Evolutionary conservation across 2,888 invertebrate species (phyloP), one percentile per base, ranked within the genome.

Genomic region (Leptopilina syphax): DNA sequence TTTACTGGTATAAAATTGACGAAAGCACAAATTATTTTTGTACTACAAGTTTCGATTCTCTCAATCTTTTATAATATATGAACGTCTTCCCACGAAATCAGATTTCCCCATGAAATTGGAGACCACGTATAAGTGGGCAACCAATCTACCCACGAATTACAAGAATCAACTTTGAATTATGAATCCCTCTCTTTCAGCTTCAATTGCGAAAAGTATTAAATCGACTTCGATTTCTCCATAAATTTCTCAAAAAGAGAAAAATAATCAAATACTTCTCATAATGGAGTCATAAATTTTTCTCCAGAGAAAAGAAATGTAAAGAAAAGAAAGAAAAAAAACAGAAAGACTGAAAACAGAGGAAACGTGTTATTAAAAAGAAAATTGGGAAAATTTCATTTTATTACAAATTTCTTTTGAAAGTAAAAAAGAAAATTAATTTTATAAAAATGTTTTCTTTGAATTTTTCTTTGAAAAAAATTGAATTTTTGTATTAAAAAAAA

Each of bases 1-100:
- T 54, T 50, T 54, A 54, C 70, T 24, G 54, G 54, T 70, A 3
- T 7, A 70, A 70, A 70, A 70, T 70, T 13, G 27, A 70, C 54
- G 70, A 70, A 70, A 24, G 27, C 41, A 67, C 41, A 13, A 13
- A 10, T 50, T 50, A 10, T 50, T 10, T 70, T 70, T 70, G 70
- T 70, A 70, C 54, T 54, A 70, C 54, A 70, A 24, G 12, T 57
- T 73, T 73, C 73, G 27, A 73, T 34, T 50, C 18, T 50, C 18
- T 70, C 70, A 54, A 70, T 13, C 57, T 34, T 34, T 57, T 73
- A 50, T 50, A 50, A 50, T 50, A 50, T 10, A 50, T 57, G 73
- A 73, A 73, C 73, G 73, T 73, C 73, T 73, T 57, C 73, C 73
- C 73, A 73, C 73, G 73, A 73, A 57, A 73, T 73, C 54, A 57